Evolutionary conservation across 30 jellyfish, hydroid and myxozoan species (phyloP).

Genomic region (Catostylus mosaicus): DNA sequence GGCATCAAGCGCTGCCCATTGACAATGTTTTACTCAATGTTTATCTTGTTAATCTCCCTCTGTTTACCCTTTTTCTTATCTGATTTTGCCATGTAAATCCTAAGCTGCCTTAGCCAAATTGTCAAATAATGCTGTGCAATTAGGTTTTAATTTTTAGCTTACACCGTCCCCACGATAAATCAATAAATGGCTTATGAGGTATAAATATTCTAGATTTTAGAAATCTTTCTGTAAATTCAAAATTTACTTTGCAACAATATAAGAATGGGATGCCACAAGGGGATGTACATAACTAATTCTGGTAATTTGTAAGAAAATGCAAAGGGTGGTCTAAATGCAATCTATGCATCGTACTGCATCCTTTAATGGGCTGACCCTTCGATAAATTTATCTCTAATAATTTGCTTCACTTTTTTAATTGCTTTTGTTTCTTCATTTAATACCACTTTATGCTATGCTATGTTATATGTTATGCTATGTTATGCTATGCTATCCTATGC

Average conservation of each 20-base stretch:
- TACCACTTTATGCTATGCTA: no score
- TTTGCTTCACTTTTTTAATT: no score
- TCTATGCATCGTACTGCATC: no score
- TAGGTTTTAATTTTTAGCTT: not conserved
- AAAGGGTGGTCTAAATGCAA: no score
- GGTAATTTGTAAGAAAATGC: no score
- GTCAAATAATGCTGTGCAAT: constrained; percentile 6
- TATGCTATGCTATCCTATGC: no score
- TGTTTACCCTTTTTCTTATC: constrained; percentile 10
- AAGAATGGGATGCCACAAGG: not conserved
- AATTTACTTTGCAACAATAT: not conserved
- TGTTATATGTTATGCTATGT: no score
- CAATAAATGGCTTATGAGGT: constrained; percentile 11
- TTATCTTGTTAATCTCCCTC: constrained; percentile 1
- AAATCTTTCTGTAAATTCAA: not conserved
- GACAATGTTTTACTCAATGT: not conserved
- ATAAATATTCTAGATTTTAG: not conserved
- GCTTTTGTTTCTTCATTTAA: no score
- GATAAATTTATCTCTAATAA: no score
- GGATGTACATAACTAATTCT: no score
- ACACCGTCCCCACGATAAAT: not conserved
- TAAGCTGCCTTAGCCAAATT: constrained; percentile 20
- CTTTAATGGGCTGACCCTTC: no score
- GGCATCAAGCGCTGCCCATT: not conserved
- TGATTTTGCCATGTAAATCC: constrained; percentile 19